Evolutionary conservation across 1,140 invertebrate species (phyloP), one percentile per base, ranked within the genome.

Genomic region (Cotesia glomerata): DNA sequence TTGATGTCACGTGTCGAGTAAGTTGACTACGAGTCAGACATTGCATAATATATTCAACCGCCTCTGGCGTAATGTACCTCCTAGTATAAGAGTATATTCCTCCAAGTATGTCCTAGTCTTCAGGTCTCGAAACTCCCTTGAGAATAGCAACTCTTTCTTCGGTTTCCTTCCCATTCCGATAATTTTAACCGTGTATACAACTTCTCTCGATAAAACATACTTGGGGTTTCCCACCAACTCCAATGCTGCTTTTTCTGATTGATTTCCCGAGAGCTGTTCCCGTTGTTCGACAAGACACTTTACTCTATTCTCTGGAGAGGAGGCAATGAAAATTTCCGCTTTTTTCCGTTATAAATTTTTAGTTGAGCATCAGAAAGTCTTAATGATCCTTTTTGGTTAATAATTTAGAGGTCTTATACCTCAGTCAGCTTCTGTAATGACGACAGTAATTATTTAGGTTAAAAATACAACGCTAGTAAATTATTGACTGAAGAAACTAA

Each of bases 41-140:
- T 62, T 39, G 59, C 35, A 62, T 62, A 62, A 62, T 62, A 62
- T 62, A 58, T 58, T 58, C 56, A 58, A 58, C 56, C 56, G 56
- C 56, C 56, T 58, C 56, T 26, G 56, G 56, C 56, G 56, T 4
- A 16, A 34, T 62, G 18, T 59, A 62, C 11, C 9, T 14, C 52
- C 52, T 16, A 56, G 49, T 51, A 51, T 51, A 51, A 51, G 13
- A 45, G 39, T 45, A 45, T 45, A 45, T 45, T 45, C 39, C 7
- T 45, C 39, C 39, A 45, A 45, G 39, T 45, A 7, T 7, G 36
- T 45, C 39, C 7, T 7, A 7, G 39, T 45, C 39, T 7, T 7
- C 39, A 45, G 11, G 7, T 45, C 9, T 8, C 11, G 7, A 5
- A 45, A 58, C 16, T 58, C 56, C 56, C 56, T 3, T 1, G 56